Evolutionary conservation across 2,888 invertebrate genomes (phyloP).

Genomic region (Tineola bisselliella): DNA sequence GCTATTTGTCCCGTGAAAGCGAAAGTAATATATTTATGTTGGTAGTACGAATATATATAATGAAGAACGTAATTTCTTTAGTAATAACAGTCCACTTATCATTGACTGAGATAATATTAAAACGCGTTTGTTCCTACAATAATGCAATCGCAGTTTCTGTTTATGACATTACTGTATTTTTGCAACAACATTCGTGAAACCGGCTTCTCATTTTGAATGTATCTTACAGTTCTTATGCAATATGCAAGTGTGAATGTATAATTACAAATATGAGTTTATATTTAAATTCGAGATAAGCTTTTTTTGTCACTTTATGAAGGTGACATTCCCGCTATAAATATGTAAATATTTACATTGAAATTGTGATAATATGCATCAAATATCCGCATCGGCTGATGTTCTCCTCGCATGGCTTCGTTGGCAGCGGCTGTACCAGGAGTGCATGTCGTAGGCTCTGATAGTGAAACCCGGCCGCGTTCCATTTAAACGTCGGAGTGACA

Average conservation of each 20-base stretch:
- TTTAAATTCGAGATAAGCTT: neutral
- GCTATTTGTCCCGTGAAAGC: too few relatives aligned
- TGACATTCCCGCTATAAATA: neutral
- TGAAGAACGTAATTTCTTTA: too few relatives aligned
- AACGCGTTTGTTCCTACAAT: neutral
- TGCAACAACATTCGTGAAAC: neutral
- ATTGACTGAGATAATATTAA: neutral
- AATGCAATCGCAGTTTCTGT: too few relatives aligned
- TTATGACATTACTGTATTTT: neutral
- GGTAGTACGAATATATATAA: too few relatives aligned
- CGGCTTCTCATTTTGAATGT: neutral
- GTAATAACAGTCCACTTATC: neutral
- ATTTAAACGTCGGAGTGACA: slow-evolving; percentile 16
- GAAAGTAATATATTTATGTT: too few relatives aligned
- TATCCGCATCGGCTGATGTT: neutral
- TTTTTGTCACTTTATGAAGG: neutral
- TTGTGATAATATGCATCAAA: neutral
- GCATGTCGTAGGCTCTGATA: neutral
- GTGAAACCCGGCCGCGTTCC: neutral
- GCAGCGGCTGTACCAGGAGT: too few relatives aligned
- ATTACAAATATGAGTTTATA: neutral
- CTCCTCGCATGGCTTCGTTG: too few relatives aligned
- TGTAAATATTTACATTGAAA: neutral
- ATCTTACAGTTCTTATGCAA: neutral
- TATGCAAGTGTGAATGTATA: neutral